These are phyloP conservation scores for Brenthis hecate DNA, from an alignment of 2,888 invertebrate genomes.

Conservation along the genomic window DNA sequence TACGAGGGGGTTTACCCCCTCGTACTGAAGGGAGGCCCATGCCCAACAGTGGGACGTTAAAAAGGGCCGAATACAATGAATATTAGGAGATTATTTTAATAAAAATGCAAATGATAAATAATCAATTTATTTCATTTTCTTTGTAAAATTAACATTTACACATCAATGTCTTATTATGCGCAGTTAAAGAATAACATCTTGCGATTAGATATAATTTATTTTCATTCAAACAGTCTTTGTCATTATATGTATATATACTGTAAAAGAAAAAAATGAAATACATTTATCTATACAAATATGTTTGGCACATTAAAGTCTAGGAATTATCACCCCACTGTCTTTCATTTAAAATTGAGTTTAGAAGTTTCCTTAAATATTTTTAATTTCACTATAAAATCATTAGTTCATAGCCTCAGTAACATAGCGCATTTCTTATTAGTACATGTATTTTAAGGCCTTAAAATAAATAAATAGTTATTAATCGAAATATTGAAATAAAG, in stretches of 20 bases:
- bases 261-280: constrained; percentile 10
- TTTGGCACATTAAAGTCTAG: constrained; percentile 12
- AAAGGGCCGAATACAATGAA: no score
- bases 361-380: neutral
- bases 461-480: no score
- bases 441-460: no score
- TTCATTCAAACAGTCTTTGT: constrained; percentile 30
- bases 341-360: neutral
- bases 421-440: no score
- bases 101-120: constrained; percentile 8
- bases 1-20: no score
- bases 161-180: constrained; percentile 26
- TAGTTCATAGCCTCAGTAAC: no score
- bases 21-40: no score
- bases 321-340: neutral
- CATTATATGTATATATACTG: constrained; percentile 4
- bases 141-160: constrained; percentile 34
- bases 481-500: no score
- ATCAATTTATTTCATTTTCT: constrained; percentile 31
- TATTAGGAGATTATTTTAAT: neutral
- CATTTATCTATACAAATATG: neutral
- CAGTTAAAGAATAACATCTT: constrained; percentile 26
- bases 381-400: no score
- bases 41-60: no score
- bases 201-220: constrained; percentile 24